Percentiles rank a stretch among this genome's conserved stretches.
These are phyloP conservation scores for Tetragnatha versicolor DNA, from an alignment of 1,140 invertebrate genomes.

Conservation along the genomic window DNA sequence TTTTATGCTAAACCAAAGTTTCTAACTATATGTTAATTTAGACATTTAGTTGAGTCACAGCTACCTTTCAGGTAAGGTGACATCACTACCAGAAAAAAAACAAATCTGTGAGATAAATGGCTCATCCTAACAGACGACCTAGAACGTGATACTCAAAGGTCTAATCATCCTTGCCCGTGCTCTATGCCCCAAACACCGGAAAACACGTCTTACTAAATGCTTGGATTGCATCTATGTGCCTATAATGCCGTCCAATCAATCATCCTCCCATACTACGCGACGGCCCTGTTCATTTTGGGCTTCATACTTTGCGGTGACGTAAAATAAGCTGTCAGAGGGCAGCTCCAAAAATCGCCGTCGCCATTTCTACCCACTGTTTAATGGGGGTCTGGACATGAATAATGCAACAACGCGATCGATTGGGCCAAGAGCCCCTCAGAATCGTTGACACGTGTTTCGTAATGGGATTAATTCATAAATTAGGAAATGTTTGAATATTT, in stretches of 20 bases:
- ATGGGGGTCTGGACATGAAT: too few relatives aligned
- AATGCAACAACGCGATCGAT: too few relatives aligned
- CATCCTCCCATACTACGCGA: conserved; percentile 34
- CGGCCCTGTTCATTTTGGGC: conserved; percentile 15
- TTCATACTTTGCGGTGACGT: conserved; percentile 17
- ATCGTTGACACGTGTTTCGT: too few relatives aligned
- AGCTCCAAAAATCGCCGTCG: neutral
- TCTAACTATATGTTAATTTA: too few relatives aligned
- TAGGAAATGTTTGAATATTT: too few relatives aligned
- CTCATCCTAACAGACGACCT: neutral
- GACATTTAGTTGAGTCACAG: too few relatives aligned
- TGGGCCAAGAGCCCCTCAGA: too few relatives aligned
- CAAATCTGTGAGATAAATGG: conserved; percentile 11
- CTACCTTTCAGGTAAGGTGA: too few relatives aligned
- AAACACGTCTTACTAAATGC: conserved; percentile 47
- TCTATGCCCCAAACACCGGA: conserved; percentile 19
- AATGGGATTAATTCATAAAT: too few relatives aligned
- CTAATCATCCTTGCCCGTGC: neutral
- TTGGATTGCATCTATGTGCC: conserved; percentile 21
- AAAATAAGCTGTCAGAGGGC: neutral
- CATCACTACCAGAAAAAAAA: too few relatives aligned
- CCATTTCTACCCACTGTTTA: conserved; percentile 1
- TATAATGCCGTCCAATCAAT: conserved; percentile 36
- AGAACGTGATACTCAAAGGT: neutral
- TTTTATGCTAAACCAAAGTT: too few relatives aligned